These are phyloP conservation scores for Tenthredo mesomela DNA, from an alignment of 2,888 invertebrate species.

Conservation along the genomic window DNA sequence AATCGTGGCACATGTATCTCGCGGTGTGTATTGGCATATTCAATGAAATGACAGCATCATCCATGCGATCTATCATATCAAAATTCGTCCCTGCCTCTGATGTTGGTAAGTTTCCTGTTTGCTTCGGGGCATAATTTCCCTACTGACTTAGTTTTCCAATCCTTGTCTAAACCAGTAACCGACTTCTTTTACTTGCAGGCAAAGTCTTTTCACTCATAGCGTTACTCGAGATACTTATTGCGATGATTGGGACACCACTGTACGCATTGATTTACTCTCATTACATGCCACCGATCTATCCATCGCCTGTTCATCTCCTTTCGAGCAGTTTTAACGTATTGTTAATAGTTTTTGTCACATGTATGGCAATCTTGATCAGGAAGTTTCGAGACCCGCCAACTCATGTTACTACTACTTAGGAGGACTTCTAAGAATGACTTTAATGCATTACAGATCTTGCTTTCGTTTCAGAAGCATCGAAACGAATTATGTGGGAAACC, in stretches of 20 bases:
- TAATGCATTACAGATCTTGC: too few species aligned
- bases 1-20: constrained; percentile 75
- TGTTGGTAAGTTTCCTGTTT: constrained; percentile 75
- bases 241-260: constrained; percentile 82
- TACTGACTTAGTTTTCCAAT: background rate
- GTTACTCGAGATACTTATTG: constrained; percentile 83
- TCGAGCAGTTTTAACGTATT: constrained; percentile 63
- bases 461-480: too few species aligned
- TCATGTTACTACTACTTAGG: background rate
- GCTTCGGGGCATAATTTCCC: background rate
- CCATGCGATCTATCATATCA: constrained; percentile 82
- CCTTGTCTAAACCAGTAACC: background rate
- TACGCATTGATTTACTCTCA: constrained; percentile 83
- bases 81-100: constrained; percentile 82
- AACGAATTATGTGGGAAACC: too few species aligned
- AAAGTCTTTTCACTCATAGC: constrained; percentile 86
- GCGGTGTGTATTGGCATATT: constrained; percentile 79
- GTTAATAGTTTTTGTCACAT: background rate
- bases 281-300: constrained; percentile 71
- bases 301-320: constrained; percentile 70
- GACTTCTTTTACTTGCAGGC: constrained; percentile 71
- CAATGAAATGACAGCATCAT: constrained; percentile 80
- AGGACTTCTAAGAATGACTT: background rate
- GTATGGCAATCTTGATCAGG: background rate
- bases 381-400: background rate